Evolutionary conservation across 2,797 vertebrate genomes (phyloP), one percentile per base, ranked within the genome.

Genomic region (Myiothlypis coronata): DNA sequence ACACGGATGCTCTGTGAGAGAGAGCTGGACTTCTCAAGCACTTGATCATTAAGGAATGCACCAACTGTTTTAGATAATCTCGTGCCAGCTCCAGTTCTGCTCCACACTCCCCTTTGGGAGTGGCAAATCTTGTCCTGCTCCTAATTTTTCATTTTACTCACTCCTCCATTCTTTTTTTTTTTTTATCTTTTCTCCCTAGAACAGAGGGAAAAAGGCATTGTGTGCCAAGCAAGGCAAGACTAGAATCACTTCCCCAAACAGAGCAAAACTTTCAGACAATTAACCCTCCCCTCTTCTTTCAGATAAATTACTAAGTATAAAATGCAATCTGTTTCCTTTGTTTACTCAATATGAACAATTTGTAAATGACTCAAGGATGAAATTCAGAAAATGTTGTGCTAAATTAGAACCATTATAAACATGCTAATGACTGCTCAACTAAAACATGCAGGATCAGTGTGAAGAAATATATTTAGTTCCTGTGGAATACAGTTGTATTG

Each of bases 11-110:
- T 98, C 96, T 97, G 97, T 97, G 98, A 98, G 98, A 97, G 96
- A 94, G 97, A 95, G 96, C 96, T 92, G 97, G 97, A 95, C 97
- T 98, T 98, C 98, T 98, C 98, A 98, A 98, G 98, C 98, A 98
- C 98, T 99, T 99, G 99, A 99, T 99, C 99, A 98, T 99, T 99
- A 98, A 99, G 99, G 98, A 99, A 99, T 99, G 99, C 98, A 98
- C 98, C 99, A 99, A 99, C 98, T 99, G 99, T 98, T 99, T 98
- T 97, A 99, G 99, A 99, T 99, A 99, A 99, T 99, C 98, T 98
- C 95, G 98, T 99, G 99, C 99, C 99, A 99, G 98, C 98, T 99
- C 98, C 98, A 98, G 97, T 99, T 99, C 98, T 98, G 98, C 98
- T 99, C 99, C 98, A 98, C 97, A 98, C 98, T 99, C 97, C 98